Base-by-base conservation (phyloP, 2,888 invertebrate genomes). In the Iselma pallidipennis region DNA sequence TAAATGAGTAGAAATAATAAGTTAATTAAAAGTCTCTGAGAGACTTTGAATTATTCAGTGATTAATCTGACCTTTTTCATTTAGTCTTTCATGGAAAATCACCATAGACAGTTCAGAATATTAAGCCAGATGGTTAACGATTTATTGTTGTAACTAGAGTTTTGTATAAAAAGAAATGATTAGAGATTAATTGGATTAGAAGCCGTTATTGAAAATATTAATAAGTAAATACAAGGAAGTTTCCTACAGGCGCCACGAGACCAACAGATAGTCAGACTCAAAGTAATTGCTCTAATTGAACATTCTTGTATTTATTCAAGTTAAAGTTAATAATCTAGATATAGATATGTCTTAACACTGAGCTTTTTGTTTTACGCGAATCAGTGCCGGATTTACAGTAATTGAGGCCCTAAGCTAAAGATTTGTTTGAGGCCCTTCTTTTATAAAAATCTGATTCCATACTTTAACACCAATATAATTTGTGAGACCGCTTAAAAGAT, bases 11-110 rank as follows among this genome's bases (percentile, higher is more conserved):
- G 31, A 33, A 33, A 33, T n/a, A 33, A 33, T 16, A 16, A 16
- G 16, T 16, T 37, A 16, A 37, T 37, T 37, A 37, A 37, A 37
- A 49, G 45, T 48, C 56, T 10, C 31, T n/a, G 16, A 37, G 16
- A 16, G 7, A 16, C 16, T 37, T 16, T 37, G 16, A 37, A 37
- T 37, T 37, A 37, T 16, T 37, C 49, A 2, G 29, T 56, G 49
- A 56, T 56, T 56, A 31, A 56, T 49, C 19, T 56, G 56, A 56
- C 56, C 56, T 56, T 56, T 56, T 56, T 29, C 49, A 49, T 56
- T 56, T 49, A 56, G 23, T 49, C 16, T 16, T 37, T 16, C 12
- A 33, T 7, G 14, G 16, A 26, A 37, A 37, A 37, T 37, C 37
- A 16, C n/a, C 37, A 19, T 19, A 9, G n/a, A n/a, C 9, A 16